Evolutionary conservation across 2,888 invertebrate species (phyloP).

Genomic region (Phaonia tiefii): DNA sequence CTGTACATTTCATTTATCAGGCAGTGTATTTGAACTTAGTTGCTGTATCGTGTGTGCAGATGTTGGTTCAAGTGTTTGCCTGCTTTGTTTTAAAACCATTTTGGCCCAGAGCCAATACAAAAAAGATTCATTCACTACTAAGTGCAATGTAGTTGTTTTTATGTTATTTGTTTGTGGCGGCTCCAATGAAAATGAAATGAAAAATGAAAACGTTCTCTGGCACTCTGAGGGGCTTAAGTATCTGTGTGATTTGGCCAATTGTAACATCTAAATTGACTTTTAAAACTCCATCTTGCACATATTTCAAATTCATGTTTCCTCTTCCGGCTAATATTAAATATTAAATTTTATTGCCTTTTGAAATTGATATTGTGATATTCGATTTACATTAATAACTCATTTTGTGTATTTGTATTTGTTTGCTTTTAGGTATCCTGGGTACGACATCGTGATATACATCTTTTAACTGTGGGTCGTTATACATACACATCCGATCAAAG

Average conservation of each 20-base stretch:
- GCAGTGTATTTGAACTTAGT: too few relatives aligned
- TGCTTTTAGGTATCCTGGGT: conserved; percentile 88
- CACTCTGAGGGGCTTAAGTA: conserved; percentile 53
- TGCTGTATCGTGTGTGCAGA: too few relatives aligned
- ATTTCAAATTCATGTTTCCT: conserved; percentile 6
- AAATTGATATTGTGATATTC: background rate
- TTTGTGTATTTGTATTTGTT: conserved; percentile 16
- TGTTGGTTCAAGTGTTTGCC: background rate
- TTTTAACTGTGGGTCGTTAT: conserved; percentile 87
- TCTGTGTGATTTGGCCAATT: conserved; percentile 63
- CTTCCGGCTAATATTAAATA: conserved; percentile 12
- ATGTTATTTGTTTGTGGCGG: background rate
- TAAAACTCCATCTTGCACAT: conserved; percentile 14
- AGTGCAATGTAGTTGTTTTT: too few relatives aligned
- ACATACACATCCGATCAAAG: conserved; percentile 92
- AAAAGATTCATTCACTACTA: background rate
- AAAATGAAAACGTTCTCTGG: conserved; percentile 30
- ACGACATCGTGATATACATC: conserved; percentile 87
- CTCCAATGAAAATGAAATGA: conserved; percentile 4
- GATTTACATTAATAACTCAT: conserved; percentile 17
- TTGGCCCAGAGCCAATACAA: conserved; percentile 32
- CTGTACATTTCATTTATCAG: too few relatives aligned
- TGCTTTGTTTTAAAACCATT: conserved; percentile 14
- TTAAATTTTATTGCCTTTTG: background rate
- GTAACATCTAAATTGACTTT: conserved; percentile 56